phyloP scores from a whole-genome alignment of 2,797 vertebrate genomes.

The Danio tinwini region DNA sequence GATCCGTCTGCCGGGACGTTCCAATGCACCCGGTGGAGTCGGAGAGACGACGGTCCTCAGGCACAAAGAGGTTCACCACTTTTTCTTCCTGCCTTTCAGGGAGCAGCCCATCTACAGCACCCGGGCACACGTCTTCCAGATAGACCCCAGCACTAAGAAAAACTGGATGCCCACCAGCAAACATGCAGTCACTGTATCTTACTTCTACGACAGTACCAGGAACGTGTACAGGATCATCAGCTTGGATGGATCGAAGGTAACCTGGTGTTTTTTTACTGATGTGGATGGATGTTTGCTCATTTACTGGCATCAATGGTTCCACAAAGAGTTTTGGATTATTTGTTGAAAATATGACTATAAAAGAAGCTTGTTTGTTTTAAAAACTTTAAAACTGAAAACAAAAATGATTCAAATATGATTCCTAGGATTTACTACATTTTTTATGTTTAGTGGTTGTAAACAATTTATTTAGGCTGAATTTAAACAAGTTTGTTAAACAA shows the following conservation, averaged over 20 bases:
- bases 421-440: no score
- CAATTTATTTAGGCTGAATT: no score
- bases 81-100: constrained; percentile 85
- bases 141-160: constrained; percentile 98
- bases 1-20: constrained; percentile 75
- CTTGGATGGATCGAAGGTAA: constrained; percentile 98
- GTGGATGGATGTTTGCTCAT: constrained; percentile 8
- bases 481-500: no score
- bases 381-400: no score
- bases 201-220: constrained; percentile 98
- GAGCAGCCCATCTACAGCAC: constrained; percentile 99
- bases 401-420: no score
- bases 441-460: no score
- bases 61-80: constrained; percentile 80
- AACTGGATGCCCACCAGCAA: constrained; percentile 99
- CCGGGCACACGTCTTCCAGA: constrained; percentile 98
- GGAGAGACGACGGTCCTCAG: constrained; percentile 72
- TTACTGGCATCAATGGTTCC: constrained; percentile 44
- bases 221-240: constrained; percentile 99
- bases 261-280: background rate
- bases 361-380: no score
- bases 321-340: no score
- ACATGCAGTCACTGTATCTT: constrained; percentile 98
- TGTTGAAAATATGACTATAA: no score
- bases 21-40: constrained; percentile 67